These are phyloP conservation scores for Latrodectus elegans DNA, from an alignment of 2,888 invertebrate species.

Conservation along the genomic window DNA sequence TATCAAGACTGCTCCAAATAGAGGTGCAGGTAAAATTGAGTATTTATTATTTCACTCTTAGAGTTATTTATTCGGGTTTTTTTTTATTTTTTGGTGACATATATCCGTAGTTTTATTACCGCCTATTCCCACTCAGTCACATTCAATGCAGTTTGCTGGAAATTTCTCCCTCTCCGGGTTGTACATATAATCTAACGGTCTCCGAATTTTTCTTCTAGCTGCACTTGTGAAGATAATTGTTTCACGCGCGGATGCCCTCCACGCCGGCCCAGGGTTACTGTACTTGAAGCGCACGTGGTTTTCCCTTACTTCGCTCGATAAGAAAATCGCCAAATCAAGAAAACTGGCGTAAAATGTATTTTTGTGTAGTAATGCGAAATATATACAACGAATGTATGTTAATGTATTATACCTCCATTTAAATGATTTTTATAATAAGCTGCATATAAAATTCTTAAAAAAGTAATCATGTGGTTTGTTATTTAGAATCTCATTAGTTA, in stretches of 20 bases:
- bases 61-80: neutral
- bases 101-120: neutral
- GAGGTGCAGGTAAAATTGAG: too few species aligned
- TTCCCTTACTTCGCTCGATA: neutral
- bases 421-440: too few species aligned
- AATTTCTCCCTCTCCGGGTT: constrained; percentile 3
- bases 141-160: neutral
- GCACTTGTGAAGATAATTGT: constrained; percentile 30
- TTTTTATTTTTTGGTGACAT: neutral
- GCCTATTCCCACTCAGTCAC: neutral
- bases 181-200: constrained; percentile 13
- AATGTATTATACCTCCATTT: too few species aligned
- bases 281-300: neutral
- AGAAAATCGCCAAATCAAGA: neutral
- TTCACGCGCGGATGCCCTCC: constrained; percentile 29
- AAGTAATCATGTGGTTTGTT: too few species aligned
- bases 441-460: too few species aligned
- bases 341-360: neutral
- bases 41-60: too few species aligned
- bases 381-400: neutral
- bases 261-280: constrained; percentile 24
- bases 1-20: too few species aligned
- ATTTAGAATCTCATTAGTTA: too few species aligned
- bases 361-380: neutral
- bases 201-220: constrained; percentile 19